These are phyloP conservation scores for Amiota mariae DNA, from an alignment of 2,888 invertebrate genomes.

Conservation along the genomic window DNA sequence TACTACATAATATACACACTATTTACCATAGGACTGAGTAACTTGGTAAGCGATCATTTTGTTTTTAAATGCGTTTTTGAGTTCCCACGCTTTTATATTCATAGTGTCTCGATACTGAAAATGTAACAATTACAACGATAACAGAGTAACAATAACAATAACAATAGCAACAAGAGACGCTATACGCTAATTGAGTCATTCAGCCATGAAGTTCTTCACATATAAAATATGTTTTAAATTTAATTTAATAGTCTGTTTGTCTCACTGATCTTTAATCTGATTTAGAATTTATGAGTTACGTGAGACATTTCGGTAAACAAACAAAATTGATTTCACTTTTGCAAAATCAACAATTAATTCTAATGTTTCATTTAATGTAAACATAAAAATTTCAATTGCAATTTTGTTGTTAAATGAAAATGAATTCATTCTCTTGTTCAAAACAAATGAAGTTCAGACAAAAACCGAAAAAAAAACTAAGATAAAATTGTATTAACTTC, in stretches of 20 bases:
- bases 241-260: slow-evolving; percentile 5
- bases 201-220: slow-evolving; percentile 15
- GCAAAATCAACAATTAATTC: slow-evolving; percentile 1
- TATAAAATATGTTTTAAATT: not conserved
- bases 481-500: not conserved
- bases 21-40: too few species aligned
- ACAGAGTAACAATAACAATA: too few species aligned
- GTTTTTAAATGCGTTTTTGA: too few species aligned
- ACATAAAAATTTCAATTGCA: not conserved
- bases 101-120: too few species aligned
- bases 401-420: slow-evolving; percentile 14
- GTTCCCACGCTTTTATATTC: not conserved
- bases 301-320: slow-evolving; percentile 15
- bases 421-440: slow-evolving; percentile 17
- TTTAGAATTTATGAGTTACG: slow-evolving; percentile 19
- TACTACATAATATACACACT: too few species aligned
- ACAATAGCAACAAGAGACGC: not conserved
- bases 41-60: too few species aligned
- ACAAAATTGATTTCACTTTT: slow-evolving; percentile 24
- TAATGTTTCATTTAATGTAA: slow-evolving; percentile 1
- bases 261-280: slow-evolving; percentile 21
- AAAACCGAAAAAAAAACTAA: not conserved
- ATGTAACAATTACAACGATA: too few species aligned
- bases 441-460: not conserved
- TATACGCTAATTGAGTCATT: slow-evolving; percentile 13